Evolutionary conservation across 2,113 vertebrate species (phyloP), one percentile per base, ranked within the genome.

Genomic region (Paradoxurus hermaphroditus): DNA sequence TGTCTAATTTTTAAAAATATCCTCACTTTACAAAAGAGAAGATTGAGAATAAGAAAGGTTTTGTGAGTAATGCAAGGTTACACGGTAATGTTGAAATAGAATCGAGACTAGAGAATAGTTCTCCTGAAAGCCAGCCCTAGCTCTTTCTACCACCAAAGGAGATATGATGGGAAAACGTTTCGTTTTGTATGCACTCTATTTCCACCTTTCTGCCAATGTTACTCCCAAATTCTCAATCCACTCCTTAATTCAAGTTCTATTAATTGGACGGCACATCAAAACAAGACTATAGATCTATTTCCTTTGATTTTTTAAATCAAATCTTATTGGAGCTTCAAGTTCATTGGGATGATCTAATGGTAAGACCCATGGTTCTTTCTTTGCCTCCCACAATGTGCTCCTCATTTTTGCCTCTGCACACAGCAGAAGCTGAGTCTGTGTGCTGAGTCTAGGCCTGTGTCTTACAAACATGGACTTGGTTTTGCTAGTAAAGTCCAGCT

Each of bases 291-390:
- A 51, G 34, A n/a, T 86, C 31, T 7, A 1, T 53, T 79, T 87
- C 51, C 34, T 93, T 63, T 86, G n/a, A 11, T 68, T 94, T 94
- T 91, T 93, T 75, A 88, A 94, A 75, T 81, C 18, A 93, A 70
- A n/a, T n/a, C 51, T 4, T 15, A 41, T 23, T 65, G 13, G 23
- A 89, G 15, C 18, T 90, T 86, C 0, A 23, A 19, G 0, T 72
- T 90, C 65, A 86, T 65, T 72, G 41, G 41, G 41, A 93, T 84
- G 8, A 29, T 23, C 29, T 44, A 56, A 11, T 2, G 3, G 34
- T 85, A 12, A 95, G 44, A 77, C 13, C 25, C 8, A 5, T 3
- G 18, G 39, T 41, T 23, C 67, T 59, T 90, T 70, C 19, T 70
- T 13, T 88, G 34, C 18, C 3, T 31, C 16, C 23, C 39, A 49